Percentiles rank a stretch among this genome's conserved stretches.
Conservation (phyloP, 2,888 invertebrate species). For the Thecophora atra region DNA sequence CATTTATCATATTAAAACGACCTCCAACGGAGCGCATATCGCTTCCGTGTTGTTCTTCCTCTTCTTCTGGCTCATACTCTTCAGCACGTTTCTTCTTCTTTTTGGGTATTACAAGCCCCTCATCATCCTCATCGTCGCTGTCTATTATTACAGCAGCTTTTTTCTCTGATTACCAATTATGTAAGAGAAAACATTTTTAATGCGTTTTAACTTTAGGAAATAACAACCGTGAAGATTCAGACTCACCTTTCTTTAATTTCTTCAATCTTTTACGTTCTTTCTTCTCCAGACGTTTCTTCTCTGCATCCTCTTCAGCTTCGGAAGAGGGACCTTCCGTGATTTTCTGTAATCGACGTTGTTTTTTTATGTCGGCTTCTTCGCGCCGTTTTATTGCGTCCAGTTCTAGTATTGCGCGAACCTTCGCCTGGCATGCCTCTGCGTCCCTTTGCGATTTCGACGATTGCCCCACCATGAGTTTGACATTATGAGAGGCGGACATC, state of each 20-base stretch:
- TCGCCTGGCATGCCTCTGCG: constrained; percentile 51
- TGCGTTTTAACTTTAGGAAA: not conserved
- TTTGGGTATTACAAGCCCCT: not conserved
- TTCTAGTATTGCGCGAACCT: constrained; percentile 53
- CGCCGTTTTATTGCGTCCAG: constrained; percentile 53
- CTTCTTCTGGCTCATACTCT: constrained; percentile 14
- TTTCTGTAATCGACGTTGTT: constrained; percentile 41
- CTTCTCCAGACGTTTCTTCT: constrained; percentile 46
- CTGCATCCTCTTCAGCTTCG: constrained; percentile 42
- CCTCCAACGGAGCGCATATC: constrained; percentile 35
- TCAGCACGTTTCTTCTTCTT: constrained; percentile 33
- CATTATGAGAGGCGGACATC: constrained; percentile 30
- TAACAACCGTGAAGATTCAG: not conserved
- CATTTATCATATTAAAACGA: constrained; percentile 24
- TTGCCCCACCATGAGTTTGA: constrained; percentile 31
- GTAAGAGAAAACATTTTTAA: not conserved
- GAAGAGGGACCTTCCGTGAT: constrained; percentile 23
- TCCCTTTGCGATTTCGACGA: constrained; percentile 50
- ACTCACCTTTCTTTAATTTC: constrained; percentile 45
- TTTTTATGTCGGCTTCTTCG: constrained; percentile 48
- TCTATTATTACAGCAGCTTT: constrained; percentile 37
- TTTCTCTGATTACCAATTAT: constrained; percentile 25
- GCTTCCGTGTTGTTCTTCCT: not conserved
- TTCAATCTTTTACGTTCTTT: constrained; percentile 46
- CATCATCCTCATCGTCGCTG: constrained; percentile 32